Evolutionary conservation across 2,113 vertebrate species (phyloP), one percentile per base, ranked within the genome.

Genomic region (Melospiza georgiana): DNA sequence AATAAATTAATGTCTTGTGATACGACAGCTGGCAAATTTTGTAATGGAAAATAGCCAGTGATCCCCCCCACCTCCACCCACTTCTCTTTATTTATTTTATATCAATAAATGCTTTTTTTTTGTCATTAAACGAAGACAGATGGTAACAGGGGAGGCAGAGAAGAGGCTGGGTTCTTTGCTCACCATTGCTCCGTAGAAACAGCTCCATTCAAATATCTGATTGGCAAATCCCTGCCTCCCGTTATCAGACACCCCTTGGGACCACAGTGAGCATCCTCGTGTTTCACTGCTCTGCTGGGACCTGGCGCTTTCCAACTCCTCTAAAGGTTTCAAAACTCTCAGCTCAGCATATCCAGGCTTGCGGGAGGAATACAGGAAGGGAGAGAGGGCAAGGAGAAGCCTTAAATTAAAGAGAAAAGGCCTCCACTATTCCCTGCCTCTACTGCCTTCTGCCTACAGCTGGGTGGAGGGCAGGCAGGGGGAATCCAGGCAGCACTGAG

Each of bases 391-490:
- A 67, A 81, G 43, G 14, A 82, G 28, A 73, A 94, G 28, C 23
- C n/a, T 25, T 28, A 54, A 83, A 66, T 31, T 4, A 61, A 83
- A 73, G 54, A 75, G 41, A 33, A 82, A 79, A 30, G 41, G 20
- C 21, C 74, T 6, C 7, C 2, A 6, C 13, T 28, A 8, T 46
- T 6, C 6, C 6, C 22, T 14, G 28, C 20, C 8, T 46, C 37
- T 1, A 1, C 25, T 59, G 33, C 73, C n/a, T 55, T 43, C 24
- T 66, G 63, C 48, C 57, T 2, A 0, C 0, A 1, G 27, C 30
- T 3, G 0, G 18, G 12, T 61, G 18, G 66, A 57, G 37, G 41
- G 44, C 57, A 55, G 74, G 66, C 58, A 46, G n/a, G 20, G 55
- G 31, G 17, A 55, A 49, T 6, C 31, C 37, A 16, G 39, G n/a